Base-by-base conservation (phyloP, 2,797 vertebrate species). In the Tarsius wallacei region DNA sequence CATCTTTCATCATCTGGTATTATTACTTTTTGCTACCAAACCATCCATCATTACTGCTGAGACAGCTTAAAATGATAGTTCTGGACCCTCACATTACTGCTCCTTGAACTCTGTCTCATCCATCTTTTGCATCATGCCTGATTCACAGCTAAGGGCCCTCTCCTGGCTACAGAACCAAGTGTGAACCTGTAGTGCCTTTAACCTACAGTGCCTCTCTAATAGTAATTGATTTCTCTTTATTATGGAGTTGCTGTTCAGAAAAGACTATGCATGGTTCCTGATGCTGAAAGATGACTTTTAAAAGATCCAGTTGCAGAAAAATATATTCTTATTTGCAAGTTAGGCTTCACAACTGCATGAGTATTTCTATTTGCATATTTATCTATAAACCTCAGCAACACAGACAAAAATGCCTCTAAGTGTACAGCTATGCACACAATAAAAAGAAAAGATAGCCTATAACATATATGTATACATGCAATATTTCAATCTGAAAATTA, bases 81-180 rank as follows among this genome's bases (percentile, higher is more conserved):
- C 95, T 51, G 95, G 98, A 98, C 99, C 98, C 98, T 98, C 98
- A 97, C 98, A 98, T 98, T 98, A 98, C 98, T 98, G 98, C 98
- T 99, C 99, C 98, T 98, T 99, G 99, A 99, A 99, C 99, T 98
- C 98, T 98, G 97, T 98, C 98, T 99, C 98, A 99, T 99, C 98
- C 96, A 98, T 99, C 99, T 99, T 99, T 98, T 98, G 96, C 98
- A 98, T 98, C 99, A 97, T 97, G 98, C 97, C 91, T 97, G 97
- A 98, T 98, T 98, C 98, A 96, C 96, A 96, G 97, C 59, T 66
- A 98, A 98, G 97, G 97, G 98, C 97, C 96, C 97, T 97, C 97
- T 97, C 95, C 94, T 71, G 90, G 96, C 98, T 98, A 97, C 98
- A 98, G 98, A 98, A 97, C 97, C 90, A 95, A 98, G 93, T 93